Evolutionary conservation across 2,888 invertebrate genomes (phyloP), one percentile per base, ranked within the genome.

Genomic region (Formica aserva): DNA sequence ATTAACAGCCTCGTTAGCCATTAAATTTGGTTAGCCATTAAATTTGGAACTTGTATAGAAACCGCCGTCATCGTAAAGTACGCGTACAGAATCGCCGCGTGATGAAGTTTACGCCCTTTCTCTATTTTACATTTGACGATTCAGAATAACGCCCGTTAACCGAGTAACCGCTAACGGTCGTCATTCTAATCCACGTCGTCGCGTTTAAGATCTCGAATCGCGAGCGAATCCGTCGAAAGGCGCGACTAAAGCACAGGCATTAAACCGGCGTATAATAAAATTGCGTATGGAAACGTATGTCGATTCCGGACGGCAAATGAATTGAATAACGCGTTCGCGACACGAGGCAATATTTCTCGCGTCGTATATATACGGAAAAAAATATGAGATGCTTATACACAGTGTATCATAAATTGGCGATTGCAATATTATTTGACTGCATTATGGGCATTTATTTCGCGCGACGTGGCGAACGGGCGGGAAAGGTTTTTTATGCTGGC

Each of bases 351-450:
- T 78, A 26, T 57, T 26, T n/a, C 22, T 41, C 41, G 29, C 41
- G 69, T 35, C 41, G 15, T 2, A 1, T 15, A 26, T 18, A 18
- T 18, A 6, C 13, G 41, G 57, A 41, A 82, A 72, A 85, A 57
- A 45, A 71, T 62, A 52, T 26, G 32, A 38, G 22, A 76, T 55
- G n/a, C 75, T 81, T 60, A n/a, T 35, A 65, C 71, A 52, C 67
- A 62, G 63, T 80, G 48, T 86, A 87, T 88, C 91, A 89, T 91
- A 91, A 92, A 92, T 92, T 87, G 88, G 81, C 86, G 84, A 87
- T 89, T 88, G 89, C 84, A 89, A 91, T 90, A 91, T 92, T 92
- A 92, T 91, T 90, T 87, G 82, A 72, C 82, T 69, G 86, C 80
- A 85, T 85, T 84, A 84, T 74, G 74, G 69, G 82, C 18, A 35